These are phyloP conservation scores for Numida meleagris DNA, from an alignment of 2,113 vertebrate species.

Conservation along the genomic window DNA sequence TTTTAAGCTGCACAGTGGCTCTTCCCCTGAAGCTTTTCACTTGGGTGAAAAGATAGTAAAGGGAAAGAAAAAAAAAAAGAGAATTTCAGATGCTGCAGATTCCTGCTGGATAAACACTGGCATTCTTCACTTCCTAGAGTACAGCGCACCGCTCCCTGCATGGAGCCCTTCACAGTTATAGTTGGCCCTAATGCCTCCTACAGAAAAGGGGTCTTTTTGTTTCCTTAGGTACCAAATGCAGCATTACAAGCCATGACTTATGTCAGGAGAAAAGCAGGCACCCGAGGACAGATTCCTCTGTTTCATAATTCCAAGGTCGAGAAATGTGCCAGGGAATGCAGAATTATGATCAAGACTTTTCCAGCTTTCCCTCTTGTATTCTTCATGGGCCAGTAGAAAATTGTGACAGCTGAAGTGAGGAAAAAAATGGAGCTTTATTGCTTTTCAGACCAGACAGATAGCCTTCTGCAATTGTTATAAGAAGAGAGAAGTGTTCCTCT, in stretches of 20 bases:
- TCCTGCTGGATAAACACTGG: background rate
- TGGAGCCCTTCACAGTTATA: background rate
- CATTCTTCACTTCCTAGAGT: background rate
- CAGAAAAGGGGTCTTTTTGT: background rate
- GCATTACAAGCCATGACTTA: background rate
- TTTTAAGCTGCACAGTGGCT: background rate
- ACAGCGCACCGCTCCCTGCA: background rate
- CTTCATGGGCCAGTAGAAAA: background rate
- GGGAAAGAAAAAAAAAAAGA: background rate
- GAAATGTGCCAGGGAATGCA: background rate
- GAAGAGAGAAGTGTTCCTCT: background rate
- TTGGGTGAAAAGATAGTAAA: background rate
- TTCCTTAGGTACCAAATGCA: background rate
- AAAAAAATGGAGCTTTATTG: background rate
- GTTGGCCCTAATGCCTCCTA: background rate
- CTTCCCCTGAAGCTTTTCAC: background rate
- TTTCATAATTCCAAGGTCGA: background rate
- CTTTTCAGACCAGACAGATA: background rate
- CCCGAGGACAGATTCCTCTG: background rate
- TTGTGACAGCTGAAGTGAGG: background rate
- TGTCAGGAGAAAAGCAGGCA: conserved; percentile 1
- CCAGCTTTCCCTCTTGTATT: background rate
- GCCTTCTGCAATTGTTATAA: background rate
- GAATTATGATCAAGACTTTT: background rate
- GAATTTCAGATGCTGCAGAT: background rate